A percentile compares a stretch with the other conserved stretches of the same genome.
Evolutionary conservation across 2,888 invertebrate genomes (phyloP).

Genomic region (Eupithecia subfuscata): DNA sequence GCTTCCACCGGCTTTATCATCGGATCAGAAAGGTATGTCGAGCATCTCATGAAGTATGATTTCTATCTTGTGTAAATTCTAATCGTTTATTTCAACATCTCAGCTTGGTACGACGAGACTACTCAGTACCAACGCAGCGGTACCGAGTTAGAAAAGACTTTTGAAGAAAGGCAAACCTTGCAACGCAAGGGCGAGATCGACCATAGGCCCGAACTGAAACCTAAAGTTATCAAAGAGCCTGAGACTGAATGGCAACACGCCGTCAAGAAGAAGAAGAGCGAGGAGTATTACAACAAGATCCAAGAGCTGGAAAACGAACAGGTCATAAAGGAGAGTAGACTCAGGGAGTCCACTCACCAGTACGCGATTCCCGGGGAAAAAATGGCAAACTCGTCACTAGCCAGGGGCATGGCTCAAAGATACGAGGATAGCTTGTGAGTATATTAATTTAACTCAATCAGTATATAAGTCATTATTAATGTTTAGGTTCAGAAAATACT

Average conservation of each 20-base stretch:
- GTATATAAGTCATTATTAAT: background rate
- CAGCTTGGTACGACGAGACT: conserved; percentile 97
- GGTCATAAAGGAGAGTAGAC: conserved; percentile 90
- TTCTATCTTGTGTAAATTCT: conserved; percentile 34
- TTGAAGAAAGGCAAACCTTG: conserved; percentile 91
- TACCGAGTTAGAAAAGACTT: conserved; percentile 93
- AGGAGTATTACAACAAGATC: conserved; percentile 92
- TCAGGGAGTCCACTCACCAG: conserved; percentile 91
- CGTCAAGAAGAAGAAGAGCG: conserved; percentile 91
- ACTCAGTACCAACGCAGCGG: conserved; percentile 93
- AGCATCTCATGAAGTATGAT: conserved; percentile 41
- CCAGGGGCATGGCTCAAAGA: conserved; percentile 94
- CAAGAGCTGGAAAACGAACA: conserved; percentile 94
- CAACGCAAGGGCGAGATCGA: conserved; percentile 87
- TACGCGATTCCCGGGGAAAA: conserved; percentile 94
- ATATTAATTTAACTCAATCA: background rate
- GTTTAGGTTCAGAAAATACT: background rate
- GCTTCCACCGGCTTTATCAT: conserved; percentile 79
- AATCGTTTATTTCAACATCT: conserved; percentile 45
- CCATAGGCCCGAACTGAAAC: conserved; percentile 86
- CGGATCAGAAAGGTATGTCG: conserved; percentile 78
- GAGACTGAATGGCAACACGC: conserved; percentile 94
- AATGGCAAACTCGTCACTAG: conserved; percentile 88
- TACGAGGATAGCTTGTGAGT: conserved; percentile 94
- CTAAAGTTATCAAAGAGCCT: conserved; percentile 88